phyloP scores from a whole-genome alignment of 2,888 invertebrate genomes.

The Heliconius charithonia region DNA sequence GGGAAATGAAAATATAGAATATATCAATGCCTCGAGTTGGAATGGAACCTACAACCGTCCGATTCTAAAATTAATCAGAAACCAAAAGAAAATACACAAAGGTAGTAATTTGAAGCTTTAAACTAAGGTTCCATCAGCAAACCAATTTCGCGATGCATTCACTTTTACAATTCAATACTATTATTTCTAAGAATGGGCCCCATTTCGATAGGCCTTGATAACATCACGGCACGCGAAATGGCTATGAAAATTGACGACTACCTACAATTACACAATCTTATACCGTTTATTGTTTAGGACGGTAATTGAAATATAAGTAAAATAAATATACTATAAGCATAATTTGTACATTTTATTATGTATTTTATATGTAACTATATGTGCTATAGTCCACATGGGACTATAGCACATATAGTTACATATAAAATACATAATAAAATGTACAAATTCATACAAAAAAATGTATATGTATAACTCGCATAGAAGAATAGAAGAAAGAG shows the following conservation, averaged over 20 bases:
- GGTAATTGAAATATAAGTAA: conserved; percentile 41
- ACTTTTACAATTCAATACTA: conserved; percentile 36
- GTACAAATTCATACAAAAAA: too few relatives aligned
- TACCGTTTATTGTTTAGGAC: conserved; percentile 39
- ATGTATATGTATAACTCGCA: not conserved
- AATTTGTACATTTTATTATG: too few relatives aligned
- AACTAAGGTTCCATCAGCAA: conserved; percentile 16
- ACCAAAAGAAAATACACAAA: not conserved
- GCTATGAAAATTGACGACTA: conserved; percentile 70
- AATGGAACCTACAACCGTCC: too few relatives aligned
- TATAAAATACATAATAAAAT: too few relatives aligned
- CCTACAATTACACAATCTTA: conserved; percentile 49
- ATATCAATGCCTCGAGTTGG: too few relatives aligned
- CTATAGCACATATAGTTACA: too few relatives aligned
- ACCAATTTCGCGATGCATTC: conserved; percentile 32
- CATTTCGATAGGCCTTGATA: conserved; percentile 44
- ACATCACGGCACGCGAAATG: conserved; percentile 61
- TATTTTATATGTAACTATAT: too few relatives aligned
- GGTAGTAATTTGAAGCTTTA: not conserved
- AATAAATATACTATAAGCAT: not conserved
- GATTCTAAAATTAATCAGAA: too few relatives aligned
- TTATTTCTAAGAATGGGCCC: conserved; percentile 35
- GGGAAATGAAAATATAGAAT: too few relatives aligned
- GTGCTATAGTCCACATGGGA: too few relatives aligned
- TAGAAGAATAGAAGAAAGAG: too few relatives aligned